phyloP scores from a whole-genome alignment of 1,140 invertebrate species.

The Parapsyche elsis region DNA sequence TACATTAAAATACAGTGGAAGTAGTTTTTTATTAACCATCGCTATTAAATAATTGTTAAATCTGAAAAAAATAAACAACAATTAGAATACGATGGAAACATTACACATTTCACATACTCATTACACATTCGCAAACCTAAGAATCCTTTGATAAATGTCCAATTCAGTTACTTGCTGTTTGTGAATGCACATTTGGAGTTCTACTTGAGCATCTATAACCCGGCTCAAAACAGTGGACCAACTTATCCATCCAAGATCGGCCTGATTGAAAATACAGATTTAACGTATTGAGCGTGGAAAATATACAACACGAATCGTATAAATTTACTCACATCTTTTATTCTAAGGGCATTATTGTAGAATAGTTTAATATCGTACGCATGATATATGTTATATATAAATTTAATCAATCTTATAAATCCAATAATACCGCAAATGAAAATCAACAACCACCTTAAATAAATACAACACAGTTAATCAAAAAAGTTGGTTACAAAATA shows the following conservation, averaged over 20 bases:
- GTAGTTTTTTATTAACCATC: conserved; percentile 93
- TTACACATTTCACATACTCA: neutral
- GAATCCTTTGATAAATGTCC: conserved; percentile 98
- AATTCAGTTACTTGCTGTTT: conserved; percentile 93
- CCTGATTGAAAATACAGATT: conserved; percentile 60
- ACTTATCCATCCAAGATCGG: conserved; percentile 89
- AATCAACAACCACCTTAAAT: conserved; percentile 64
- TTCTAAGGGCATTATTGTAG: conserved; percentile 86
- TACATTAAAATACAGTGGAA: conserved; percentile 85
- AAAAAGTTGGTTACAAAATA: too few relatives aligned
- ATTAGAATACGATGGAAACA: neutral
- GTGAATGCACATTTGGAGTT: conserved; percentile 97
- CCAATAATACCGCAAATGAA: conserved; percentile 75
- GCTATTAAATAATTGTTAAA: conserved; percentile 98
- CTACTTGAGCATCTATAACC: conserved; percentile 88
- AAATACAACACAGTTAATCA: conserved; percentile 30
- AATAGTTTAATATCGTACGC: conserved; percentile 94
- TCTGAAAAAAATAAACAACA: conserved; percentile 60
- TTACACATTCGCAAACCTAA: conserved; percentile 78
- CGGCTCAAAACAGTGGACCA: conserved; percentile 93
- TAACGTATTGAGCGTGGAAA: neutral
- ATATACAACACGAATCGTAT: neutral
- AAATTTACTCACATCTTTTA: conserved; percentile 74
- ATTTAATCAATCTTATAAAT: conserved; percentile 79
- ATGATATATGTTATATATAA: conserved; percentile 84